Evolutionary conservation across 92 coral and sea anemone genomes (phyloP), one percentile per base, ranked within the genome.

Genomic region (Palythoa heliodiscus): DNA sequence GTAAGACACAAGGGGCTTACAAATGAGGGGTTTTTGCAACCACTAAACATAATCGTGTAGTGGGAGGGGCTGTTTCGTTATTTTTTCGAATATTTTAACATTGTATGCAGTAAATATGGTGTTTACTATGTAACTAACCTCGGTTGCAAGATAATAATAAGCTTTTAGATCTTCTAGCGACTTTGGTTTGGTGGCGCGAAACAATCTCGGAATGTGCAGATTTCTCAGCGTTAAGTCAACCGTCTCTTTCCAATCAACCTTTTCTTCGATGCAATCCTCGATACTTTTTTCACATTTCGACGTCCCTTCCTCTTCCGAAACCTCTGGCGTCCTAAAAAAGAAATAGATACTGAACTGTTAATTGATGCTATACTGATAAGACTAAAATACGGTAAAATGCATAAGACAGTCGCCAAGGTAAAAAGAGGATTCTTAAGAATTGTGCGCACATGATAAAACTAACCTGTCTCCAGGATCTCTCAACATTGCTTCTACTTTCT

Each of bases 241-340:
- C 13, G 82, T 29, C 24, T 87, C 86, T 35, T 64, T 86, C 22
- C 87, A 86, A 8, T 39, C 70, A 57, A 89, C 94, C 47, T 84
- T 89, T 83, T 97, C 99, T 52, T 92, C 91, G 72, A 97, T 91
- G 75, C 54, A 86, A 43, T 84, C 72, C 75, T 91, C 86, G n/a
- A 68, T 48, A 23, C 48, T 4, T 25, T 25, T 69, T 19, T 29
- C 17, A 37, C 10, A 13, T 25, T 29, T 12, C 14, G 73, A 23
- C 73, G 14, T 5, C 47, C 15, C 29, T 14, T 19, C 16, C 25
- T 72, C 54, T 12, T 7, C 48, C 16, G 24, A 39, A 11, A 6
- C 76, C 37, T 22, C 48, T 76, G 12, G 47, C 25, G 47, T 54
- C 40, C 81, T 76, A 52, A 14, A 75, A 1, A 10, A 15, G 13